Percentiles rank a stretch among this genome's conserved stretches.
Evolutionary conservation across 2,888 invertebrate genomes (phyloP).

Genomic region (Drosophila leonis): DNA sequence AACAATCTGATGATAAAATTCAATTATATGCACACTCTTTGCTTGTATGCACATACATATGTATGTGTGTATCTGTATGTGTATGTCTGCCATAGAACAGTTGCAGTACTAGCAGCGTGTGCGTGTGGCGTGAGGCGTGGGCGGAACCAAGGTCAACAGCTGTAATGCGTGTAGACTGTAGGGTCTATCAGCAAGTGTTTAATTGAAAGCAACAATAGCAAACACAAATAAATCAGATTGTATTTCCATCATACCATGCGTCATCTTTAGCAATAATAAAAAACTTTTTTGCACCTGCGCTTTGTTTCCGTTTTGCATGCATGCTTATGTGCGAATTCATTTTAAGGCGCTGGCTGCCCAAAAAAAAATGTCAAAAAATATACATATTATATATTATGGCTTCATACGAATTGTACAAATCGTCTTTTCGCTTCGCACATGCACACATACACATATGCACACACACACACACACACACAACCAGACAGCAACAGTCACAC

Average conservation of each 20-base stretch:
- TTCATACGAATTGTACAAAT: slow-evolving; percentile 47
- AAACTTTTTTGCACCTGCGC: slow-evolving; percentile 58
- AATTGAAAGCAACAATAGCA: slow-evolving; percentile 12
- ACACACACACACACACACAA: slow-evolving; percentile 15
- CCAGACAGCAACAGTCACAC: slow-evolving; percentile 2
- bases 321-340: slow-evolving; percentile 28
- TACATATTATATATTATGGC: slow-evolving; percentile 35
- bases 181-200: slow-evolving; percentile 21
- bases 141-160: slow-evolving; percentile 61
- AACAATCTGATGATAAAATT: background rate
- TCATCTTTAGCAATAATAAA: slow-evolving; percentile 50
- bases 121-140: no score
- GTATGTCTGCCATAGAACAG: slow-evolving; percentile 10
- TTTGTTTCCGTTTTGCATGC: slow-evolving; percentile 70
- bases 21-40: background rate
- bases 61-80: background rate
- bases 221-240: slow-evolving; percentile 51
- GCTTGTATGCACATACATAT: background rate
- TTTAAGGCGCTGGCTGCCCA: slow-evolving; percentile 45
- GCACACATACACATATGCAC: slow-evolving; percentile 4
- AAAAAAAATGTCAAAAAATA: slow-evolving; percentile 34
- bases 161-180: slow-evolving; percentile 26
- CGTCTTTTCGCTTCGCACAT: slow-evolving; percentile 38
- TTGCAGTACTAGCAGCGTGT: slow-evolving; percentile 50
- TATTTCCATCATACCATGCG: slow-evolving; percentile 60